Conservation (phyloP, 2,113 vertebrate species). For the Carlito syrichta region DNA sequence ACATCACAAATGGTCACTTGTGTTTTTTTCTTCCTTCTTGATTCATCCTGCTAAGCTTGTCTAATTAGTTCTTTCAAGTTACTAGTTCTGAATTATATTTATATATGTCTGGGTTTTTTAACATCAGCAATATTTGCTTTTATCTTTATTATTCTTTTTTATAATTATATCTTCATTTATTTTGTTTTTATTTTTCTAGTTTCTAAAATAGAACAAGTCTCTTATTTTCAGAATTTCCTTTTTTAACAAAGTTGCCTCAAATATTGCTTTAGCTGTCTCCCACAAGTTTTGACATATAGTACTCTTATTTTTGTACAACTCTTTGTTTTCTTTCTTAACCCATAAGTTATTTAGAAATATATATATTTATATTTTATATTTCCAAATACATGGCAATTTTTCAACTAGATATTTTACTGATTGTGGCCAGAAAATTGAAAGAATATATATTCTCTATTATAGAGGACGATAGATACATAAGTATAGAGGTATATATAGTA, state of each 20-base stretch:
- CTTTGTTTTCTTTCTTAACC: background rate
- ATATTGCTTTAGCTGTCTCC: background rate
- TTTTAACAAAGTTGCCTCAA: background rate
- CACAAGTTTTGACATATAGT: background rate
- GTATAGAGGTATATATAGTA: background rate
- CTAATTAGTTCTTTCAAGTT: slow-evolving; percentile 18
- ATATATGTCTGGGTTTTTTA: background rate
- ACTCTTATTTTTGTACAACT: background rate
- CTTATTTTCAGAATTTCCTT: background rate
- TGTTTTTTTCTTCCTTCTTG: background rate
- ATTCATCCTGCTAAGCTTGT: background rate
- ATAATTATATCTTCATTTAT: slow-evolving; percentile 7
- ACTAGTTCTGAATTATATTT: background rate
- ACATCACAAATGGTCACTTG: background rate
- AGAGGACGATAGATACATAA: background rate
- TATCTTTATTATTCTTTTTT: background rate
- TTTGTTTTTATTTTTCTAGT: background rate
- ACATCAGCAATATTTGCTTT: slow-evolving; percentile 5
- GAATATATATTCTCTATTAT: background rate
- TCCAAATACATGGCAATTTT: background rate
- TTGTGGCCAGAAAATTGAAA: background rate
- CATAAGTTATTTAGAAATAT: background rate
- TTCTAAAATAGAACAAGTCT: background rate
- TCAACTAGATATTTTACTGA: background rate
- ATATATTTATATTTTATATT: background rate